These are phyloP conservation scores for Nephrotoma appendiculata DNA, from an alignment of 2,888 invertebrate genomes.

Conservation along the genomic window DNA sequence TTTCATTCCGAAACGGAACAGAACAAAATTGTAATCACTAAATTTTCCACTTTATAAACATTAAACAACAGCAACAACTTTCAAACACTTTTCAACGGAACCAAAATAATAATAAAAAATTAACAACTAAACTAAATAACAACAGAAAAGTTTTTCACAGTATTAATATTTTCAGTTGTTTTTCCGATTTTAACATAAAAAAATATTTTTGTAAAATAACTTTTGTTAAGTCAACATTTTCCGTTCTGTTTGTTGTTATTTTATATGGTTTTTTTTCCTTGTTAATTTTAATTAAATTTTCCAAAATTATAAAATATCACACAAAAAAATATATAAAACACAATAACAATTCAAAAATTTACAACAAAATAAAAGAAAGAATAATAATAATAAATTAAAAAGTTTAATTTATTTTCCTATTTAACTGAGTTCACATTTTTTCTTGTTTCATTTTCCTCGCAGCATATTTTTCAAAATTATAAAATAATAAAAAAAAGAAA, in stretches of 20 bases:
- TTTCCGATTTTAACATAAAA: not conserved
- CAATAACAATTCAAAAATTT: not conserved
- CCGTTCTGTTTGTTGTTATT: not conserved
- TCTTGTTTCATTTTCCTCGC: not conserved
- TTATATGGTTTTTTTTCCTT: not conserved
- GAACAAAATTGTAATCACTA: not conserved
- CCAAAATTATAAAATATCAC: not conserved
- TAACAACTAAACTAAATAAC: not conserved
- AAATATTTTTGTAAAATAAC: not conserved
- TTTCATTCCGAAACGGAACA: not conserved
- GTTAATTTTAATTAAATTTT: not conserved
- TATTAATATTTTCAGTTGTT: not conserved
- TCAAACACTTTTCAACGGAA: not conserved
- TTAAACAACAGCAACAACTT: not conserved
- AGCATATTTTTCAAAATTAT: not conserved
- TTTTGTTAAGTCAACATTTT: not conserved
- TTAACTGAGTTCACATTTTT: not conserved
- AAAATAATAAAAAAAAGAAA: not conserved
- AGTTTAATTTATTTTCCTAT: not conserved
- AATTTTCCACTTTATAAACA: not conserved
- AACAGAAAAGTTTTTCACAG: not conserved
- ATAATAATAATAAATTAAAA: not conserved
- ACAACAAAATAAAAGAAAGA: not conserved
- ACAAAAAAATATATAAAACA: not conserved
- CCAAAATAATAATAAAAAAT: not conserved